Evolutionary conservation across 2,113 vertebrate species (phyloP).

Genomic region (Daubentonia madagascariensis): DNA sequence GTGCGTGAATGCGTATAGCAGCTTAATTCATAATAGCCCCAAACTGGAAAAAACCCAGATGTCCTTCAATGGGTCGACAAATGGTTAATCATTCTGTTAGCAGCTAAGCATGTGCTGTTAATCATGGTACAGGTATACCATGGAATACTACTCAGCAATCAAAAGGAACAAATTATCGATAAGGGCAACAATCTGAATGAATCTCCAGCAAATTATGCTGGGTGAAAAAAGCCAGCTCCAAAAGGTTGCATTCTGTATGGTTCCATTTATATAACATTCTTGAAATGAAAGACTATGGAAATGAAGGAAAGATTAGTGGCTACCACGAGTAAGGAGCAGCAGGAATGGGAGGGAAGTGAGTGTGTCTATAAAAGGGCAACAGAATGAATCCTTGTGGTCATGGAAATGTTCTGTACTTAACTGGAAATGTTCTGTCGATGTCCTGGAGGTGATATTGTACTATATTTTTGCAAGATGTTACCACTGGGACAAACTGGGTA

Average conservation of each 20-base stretch:
- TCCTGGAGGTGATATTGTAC: background rate
- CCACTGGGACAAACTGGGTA: background rate
- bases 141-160: background rate
- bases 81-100: background rate
- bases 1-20: background rate
- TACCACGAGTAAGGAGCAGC: background rate
- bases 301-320: background rate
- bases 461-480: background rate
- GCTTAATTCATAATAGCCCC: background rate
- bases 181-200: background rate
- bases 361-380: background rate
- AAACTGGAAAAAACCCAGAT: background rate
- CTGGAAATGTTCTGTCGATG: background rate
- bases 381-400: background rate
- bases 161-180: background rate
- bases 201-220: background rate
- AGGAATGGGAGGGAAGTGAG: background rate
- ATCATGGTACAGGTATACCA: background rate
- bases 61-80: background rate
- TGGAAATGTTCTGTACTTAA: background rate
- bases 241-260: background rate
- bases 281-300: constrained; percentile 39
- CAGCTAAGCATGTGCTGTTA: background rate
- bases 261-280: background rate
- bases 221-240: background rate